Percentiles rank a stretch among this genome's conserved stretches.
Evolutionary conservation across 2,113 vertebrate species (phyloP).

Genomic region (Anser cygnoides): DNA sequence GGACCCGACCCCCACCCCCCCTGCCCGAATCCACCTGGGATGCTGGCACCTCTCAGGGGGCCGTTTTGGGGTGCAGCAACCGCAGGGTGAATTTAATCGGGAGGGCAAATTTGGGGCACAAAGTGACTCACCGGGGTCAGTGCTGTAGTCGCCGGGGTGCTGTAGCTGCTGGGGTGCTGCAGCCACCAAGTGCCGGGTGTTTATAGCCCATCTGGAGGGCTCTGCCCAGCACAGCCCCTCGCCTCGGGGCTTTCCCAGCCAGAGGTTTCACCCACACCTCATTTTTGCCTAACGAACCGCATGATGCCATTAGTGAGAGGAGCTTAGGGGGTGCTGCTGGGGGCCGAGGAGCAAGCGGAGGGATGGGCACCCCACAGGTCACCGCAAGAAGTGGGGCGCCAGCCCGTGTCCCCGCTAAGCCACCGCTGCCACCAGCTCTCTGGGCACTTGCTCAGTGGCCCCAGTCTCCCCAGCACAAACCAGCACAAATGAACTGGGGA

Average conservation of each 20-base stretch:
- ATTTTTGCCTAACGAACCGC: conserved; percentile 44
- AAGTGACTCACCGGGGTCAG: not conserved
- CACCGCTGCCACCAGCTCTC: rapidly evolving
- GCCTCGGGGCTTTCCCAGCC: conserved; percentile 21
- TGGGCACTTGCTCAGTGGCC: too few species aligned
- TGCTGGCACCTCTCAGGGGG: not conserved
- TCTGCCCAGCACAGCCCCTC: not conserved
- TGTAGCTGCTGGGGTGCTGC: not conserved
- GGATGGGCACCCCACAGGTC: not conserved
- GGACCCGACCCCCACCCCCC: rapidly evolving
- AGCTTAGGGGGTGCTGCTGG: not conserved
- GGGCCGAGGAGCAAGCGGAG: not conserved
- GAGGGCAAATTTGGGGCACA: not conserved
- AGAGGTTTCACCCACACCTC: not conserved
- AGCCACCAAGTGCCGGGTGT: not conserved
- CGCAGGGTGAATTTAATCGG: rapidly evolving
- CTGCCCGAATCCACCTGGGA: not conserved
- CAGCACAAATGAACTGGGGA: rapidly evolving
- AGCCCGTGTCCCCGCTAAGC: rapidly evolving
- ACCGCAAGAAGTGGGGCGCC: not conserved
- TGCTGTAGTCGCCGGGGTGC: not conserved
- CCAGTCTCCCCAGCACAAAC: rapidly evolving
- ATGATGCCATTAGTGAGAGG: not conserved
- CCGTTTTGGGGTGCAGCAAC: not conserved
- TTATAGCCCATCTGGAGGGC: not conserved